A percentile compares a stretch with the other conserved stretches of the same genome.
phyloP scores from a whole-genome alignment of 2,113 vertebrate species.

The Scophthalmus maximus region DNA sequence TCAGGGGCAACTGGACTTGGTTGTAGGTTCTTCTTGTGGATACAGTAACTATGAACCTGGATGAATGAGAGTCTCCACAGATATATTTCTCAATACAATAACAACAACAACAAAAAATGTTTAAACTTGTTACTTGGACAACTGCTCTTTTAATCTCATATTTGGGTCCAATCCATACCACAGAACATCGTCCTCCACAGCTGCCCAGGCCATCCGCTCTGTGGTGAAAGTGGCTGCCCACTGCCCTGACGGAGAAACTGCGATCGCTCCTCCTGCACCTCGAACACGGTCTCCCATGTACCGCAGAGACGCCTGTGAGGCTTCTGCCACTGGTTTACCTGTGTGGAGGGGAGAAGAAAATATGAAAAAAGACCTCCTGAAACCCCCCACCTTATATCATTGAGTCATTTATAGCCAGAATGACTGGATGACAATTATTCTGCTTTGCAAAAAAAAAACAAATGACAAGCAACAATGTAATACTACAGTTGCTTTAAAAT shows the following conservation, averaged over 20 bases:
- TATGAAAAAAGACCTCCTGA: not conserved
- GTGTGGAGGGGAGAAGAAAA: slow-evolving; percentile 14
- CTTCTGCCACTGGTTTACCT: slow-evolving; percentile 72
- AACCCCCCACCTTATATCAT: too few relatives aligned
- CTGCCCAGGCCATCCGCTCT: slow-evolving; percentile 77
- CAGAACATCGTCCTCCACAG: slow-evolving; percentile 66
- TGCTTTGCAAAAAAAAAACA: too few relatives aligned
- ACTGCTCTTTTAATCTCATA: slow-evolving; percentile 63
- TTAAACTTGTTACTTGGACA: slow-evolving; percentile 19
- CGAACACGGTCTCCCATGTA: slow-evolving; percentile 78
- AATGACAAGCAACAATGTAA: not conserved
- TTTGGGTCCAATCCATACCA: slow-evolving; percentile 75
- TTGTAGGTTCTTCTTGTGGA: too few relatives aligned
- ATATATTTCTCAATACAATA: not conserved
- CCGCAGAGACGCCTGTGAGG: slow-evolving; percentile 66
- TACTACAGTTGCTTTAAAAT: not conserved
- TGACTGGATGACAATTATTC: too few relatives aligned
- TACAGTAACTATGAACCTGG: too few relatives aligned
- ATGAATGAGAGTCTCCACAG: too few relatives aligned
- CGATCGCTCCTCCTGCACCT: slow-evolving; percentile 78
- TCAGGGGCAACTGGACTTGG: too few relatives aligned
- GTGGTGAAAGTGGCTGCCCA: slow-evolving; percentile 80
- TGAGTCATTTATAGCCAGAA: too few relatives aligned
- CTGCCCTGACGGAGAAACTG: slow-evolving; percentile 74
- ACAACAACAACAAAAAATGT: not conserved